Evolutionary conservation across 2,113 vertebrate genomes (phyloP), one percentile per base, ranked within the genome.

Genomic region (Phylloscopus trochiloides): DNA sequence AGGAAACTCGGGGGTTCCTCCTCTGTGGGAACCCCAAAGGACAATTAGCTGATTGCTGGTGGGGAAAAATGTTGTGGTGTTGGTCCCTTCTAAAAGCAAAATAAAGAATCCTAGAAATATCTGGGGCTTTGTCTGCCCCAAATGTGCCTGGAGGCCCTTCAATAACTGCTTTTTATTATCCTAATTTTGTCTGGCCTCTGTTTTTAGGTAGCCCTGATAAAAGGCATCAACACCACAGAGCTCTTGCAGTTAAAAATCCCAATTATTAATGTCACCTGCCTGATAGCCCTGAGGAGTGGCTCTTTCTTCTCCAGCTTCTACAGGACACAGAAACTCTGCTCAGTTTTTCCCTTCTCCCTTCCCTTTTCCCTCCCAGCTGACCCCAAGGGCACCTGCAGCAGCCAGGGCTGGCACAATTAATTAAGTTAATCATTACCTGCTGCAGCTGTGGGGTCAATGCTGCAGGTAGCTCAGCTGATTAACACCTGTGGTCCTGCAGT

Each of bases 11-110:
- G 29, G 16, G 8, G 2, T 7, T 47, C 5, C 4, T 51, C 6
- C 14, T 43, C 38, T 43, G 28, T 32, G 52, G 40, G 28, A 21
- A 8, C 9, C 7, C 47, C 25, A 14, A 62, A 61, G 15, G 6
- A 3, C 5, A 34, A n/a, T 28, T 19, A 59, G 20, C 12, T 34
- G 17, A 21, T 36, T 78, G 22, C 19, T 48, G 29, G 10, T 19
- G 28, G 45, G 52, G 47, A 13, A 5, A 63, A 45, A 0, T 0
- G 1, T 10, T 3, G 0, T 4, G 21, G 18, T 58, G 19, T 26
- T 25, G 4, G 32, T 31, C 6, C 6, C 74, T 86, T 58, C 26
- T 34, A 0, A 9, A 40, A 2, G 31, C 5, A 36, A 47, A 81
- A 20, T 36, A 6, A 14, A 26, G 36, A 42, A 20, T 24, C 26